phyloP scores from a whole-genome alignment of 1,140 invertebrate species.

The Venturia canescens region DNA sequence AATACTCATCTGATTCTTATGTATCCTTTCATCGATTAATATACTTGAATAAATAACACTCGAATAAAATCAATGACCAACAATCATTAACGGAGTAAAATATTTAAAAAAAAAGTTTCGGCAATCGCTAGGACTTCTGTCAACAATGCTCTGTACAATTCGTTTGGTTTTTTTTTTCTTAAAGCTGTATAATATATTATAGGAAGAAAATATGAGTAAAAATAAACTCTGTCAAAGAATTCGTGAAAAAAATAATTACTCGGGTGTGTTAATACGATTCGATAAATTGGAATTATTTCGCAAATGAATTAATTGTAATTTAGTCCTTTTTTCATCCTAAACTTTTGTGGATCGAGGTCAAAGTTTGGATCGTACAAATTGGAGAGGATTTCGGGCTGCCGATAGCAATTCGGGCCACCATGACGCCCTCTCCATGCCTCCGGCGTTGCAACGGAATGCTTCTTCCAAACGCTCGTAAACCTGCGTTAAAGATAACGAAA shows the following conservation, averaged over 20 bases:
- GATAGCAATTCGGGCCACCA: constrained; percentile 87
- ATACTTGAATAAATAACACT: background rate
- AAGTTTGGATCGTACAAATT: constrained; percentile 64
- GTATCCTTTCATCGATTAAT: background rate
- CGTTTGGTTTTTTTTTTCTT: background rate
- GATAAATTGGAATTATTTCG: too few species aligned
- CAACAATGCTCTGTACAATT: background rate
- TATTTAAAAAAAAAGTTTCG: background rate
- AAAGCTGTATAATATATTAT: background rate
- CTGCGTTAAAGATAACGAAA: constrained; percentile 71
- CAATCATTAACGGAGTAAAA: background rate
- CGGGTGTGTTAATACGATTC: background rate
- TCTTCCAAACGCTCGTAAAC: constrained; percentile 90
- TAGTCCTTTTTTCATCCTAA: constrained; percentile 9
- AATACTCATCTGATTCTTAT: background rate
- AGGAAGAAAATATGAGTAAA: background rate
- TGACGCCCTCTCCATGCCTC: constrained; percentile 83
- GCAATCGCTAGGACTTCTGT: background rate
- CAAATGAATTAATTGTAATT: background rate
- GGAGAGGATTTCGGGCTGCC: constrained; percentile 63
- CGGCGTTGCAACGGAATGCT: constrained; percentile 84
- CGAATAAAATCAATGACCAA: background rate
- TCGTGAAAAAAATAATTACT: constrained; percentile 1
- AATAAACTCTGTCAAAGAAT: background rate
- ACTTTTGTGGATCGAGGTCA: constrained; percentile 56